These are phyloP conservation scores for Plusia festucae DNA, from an alignment of 2,888 invertebrate genomes.

Conservation along the genomic window DNA sequence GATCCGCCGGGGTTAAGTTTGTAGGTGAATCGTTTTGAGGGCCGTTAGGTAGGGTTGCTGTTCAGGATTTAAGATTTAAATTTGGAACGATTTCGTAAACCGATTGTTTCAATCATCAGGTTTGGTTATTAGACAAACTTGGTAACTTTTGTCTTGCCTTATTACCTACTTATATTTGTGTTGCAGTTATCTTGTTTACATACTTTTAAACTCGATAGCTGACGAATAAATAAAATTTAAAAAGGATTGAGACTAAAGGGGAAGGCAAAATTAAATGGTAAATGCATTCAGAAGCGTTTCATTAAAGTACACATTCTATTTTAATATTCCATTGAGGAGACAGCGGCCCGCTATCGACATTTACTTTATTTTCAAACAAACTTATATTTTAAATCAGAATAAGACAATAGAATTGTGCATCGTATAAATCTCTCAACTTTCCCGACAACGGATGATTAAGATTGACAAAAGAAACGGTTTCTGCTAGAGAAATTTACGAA, in stretches of 20 bases:
- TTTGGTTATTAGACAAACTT: too few relatives aligned
- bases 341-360: conserved; percentile 32
- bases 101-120: too few relatives aligned
- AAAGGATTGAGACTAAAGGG: background rate
- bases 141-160: too few relatives aligned
- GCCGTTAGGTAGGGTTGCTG: background rate
- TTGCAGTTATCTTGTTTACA: too few relatives aligned
- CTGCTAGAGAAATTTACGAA: conserved; percentile 67
- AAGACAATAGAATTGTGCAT: conserved; percentile 59
- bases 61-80: background rate
- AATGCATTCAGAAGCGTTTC: conserved; percentile 23
- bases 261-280: too few relatives aligned
- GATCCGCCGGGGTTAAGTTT: conserved; percentile 20
- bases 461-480: conserved; percentile 75
- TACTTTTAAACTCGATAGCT: too few relatives aligned
- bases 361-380: conserved; percentile 49
- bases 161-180: too few relatives aligned
- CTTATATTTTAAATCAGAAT: conserved; percentile 50
- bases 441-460: conserved; percentile 75
- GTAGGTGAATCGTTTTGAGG: background rate
- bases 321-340: conserved; percentile 48
- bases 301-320: conserved; percentile 37
- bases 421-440: conserved; percentile 73
- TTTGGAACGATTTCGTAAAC: background rate
- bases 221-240: too few relatives aligned